These are phyloP conservation scores for Synaphobranchus kaupii DNA, from an alignment of 2,797 vertebrate species.

Conservation along the genomic window DNA sequence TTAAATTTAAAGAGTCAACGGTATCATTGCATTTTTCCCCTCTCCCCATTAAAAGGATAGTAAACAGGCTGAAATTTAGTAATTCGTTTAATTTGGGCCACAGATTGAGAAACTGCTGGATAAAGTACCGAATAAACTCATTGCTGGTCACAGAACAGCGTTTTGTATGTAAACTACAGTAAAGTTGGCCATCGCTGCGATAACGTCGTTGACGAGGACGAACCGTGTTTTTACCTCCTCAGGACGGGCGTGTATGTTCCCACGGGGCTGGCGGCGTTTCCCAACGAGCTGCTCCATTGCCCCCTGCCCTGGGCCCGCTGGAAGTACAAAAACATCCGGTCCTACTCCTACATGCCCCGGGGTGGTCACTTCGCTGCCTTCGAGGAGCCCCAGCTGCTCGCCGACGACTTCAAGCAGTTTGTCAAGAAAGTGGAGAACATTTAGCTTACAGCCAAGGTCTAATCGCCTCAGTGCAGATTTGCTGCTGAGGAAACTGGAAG, in stretches of 20 bases:
- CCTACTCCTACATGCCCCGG: conserved; percentile 76
- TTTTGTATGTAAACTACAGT: background rate
- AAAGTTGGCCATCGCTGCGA: background rate
- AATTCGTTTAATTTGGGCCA: background rate
- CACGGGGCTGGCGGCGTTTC: conserved; percentile 82
- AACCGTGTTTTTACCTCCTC: conserved; percentile 25
- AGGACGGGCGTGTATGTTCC: conserved; percentile 75
- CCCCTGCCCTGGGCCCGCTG: conserved; percentile 72
- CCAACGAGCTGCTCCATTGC: conserved; percentile 71
- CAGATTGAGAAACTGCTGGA: background rate
- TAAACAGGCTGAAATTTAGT: background rate
- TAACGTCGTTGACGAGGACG: too few relatives aligned
- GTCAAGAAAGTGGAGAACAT: conserved; percentile 76
- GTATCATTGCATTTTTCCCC: background rate
- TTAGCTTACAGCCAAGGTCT: conserved; percentile 21
- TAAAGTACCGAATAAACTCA: background rate
- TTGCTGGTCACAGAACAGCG: background rate
- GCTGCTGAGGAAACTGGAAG: too few relatives aligned
- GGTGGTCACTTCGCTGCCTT: conserved; percentile 88
- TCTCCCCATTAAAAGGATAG: background rate
- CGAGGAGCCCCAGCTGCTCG: conserved; percentile 82
- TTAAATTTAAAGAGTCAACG: background rate
- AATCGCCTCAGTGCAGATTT: too few relatives aligned
- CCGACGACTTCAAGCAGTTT: conserved; percentile 77
- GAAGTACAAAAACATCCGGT: conserved; percentile 69